Percentiles rank a stretch among this genome's conserved stretches.
These are phyloP conservation scores for Chromis chromis DNA, from an alignment of 2,797 vertebrate genomes.

Conservation along the genomic window DNA sequence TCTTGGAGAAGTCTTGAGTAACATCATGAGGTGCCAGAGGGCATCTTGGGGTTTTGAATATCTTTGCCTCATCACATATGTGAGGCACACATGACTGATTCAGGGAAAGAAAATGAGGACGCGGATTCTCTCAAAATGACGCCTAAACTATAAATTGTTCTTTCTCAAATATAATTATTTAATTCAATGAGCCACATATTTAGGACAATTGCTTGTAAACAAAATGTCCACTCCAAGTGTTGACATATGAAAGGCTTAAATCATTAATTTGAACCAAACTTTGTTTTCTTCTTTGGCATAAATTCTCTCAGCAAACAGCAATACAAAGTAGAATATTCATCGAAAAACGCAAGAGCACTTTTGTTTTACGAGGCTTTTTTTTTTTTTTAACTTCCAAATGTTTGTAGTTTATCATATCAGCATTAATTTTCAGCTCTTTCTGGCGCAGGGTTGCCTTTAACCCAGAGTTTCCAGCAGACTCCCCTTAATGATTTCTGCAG, in stretches of 20 bases:
- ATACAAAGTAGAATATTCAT: constrained; percentile 13
- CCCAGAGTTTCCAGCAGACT: constrained; percentile 64
- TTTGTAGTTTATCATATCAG: constrained; percentile 63
- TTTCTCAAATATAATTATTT: constrained; percentile 5
- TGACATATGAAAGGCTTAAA: constrained; percentile 21
- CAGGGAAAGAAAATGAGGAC: constrained; percentile 10
- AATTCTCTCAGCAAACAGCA: constrained; percentile 21
- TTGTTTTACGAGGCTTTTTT: constrained; percentile 10
- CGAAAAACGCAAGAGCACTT: constrained; percentile 21
- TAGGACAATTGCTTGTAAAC: constrained; percentile 21
- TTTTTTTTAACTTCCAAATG: constrained; percentile 33
- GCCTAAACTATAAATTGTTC: constrained; percentile 17
- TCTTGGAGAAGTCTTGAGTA: constrained; percentile 59
- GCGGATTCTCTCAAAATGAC: constrained; percentile 20
- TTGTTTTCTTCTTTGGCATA: constrained; percentile 19
- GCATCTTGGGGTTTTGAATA: constrained; percentile 59
- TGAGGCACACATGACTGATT: constrained; percentile 28
- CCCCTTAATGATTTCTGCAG: constrained; percentile 87
- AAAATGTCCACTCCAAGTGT: background rate
- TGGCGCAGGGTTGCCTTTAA: constrained; percentile 53
- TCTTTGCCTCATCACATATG: constrained; percentile 60
- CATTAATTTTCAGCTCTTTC: constrained; percentile 49
- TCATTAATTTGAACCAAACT: constrained; percentile 22
- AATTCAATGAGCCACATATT: background rate
- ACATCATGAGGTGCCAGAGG: constrained; percentile 35